Conservation (phyloP, 2,797 vertebrate species). For the Eutrigla gurnardus region DNA sequence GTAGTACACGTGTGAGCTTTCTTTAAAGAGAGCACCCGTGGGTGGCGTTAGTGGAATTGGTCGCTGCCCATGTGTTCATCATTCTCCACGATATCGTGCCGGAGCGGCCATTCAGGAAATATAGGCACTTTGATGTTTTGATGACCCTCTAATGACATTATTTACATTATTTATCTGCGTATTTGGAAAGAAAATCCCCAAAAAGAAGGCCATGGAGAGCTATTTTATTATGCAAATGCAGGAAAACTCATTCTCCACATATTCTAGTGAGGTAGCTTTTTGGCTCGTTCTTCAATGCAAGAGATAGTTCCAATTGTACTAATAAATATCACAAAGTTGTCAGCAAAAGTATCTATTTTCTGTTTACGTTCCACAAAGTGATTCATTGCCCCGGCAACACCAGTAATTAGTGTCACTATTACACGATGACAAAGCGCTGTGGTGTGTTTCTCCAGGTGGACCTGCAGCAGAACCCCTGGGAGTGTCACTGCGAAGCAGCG, state of each 20-base stretch:
- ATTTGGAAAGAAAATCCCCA: constrained; percentile 19
- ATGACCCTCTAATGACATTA: constrained; percentile 44
- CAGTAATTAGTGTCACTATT: constrained; percentile 52
- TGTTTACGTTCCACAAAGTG: constrained; percentile 47
- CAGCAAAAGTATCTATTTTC: constrained; percentile 27
- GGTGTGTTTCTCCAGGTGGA: constrained; percentile 92
- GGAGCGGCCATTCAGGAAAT: constrained; percentile 44
- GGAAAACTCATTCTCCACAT: constrained; percentile 46
- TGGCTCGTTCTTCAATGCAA: constrained; percentile 38
- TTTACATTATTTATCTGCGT: constrained; percentile 49
- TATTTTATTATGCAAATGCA: constrained; percentile 50
- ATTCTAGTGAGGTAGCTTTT: constrained; percentile 46
- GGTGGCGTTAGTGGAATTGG: constrained; percentile 47
- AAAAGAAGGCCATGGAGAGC: constrained; percentile 11
- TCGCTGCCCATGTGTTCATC: constrained; percentile 19
- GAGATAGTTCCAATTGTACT: constrained; percentile 34
- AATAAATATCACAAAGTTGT: constrained; percentile 19
- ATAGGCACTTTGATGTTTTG: constrained; percentile 14
- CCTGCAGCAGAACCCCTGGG: constrained; percentile 98
- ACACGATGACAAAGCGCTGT: constrained; percentile 53
- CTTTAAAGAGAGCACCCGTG: constrained; percentile 52
- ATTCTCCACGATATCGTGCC: constrained; percentile 18
- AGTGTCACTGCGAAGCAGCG: constrained; percentile 94
- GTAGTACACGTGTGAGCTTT: constrained; percentile 40
- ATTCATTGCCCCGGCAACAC: constrained; percentile 39